phyloP scores from a whole-genome alignment of 2,797 vertebrate species.

The Clarias fuscus region DNA sequence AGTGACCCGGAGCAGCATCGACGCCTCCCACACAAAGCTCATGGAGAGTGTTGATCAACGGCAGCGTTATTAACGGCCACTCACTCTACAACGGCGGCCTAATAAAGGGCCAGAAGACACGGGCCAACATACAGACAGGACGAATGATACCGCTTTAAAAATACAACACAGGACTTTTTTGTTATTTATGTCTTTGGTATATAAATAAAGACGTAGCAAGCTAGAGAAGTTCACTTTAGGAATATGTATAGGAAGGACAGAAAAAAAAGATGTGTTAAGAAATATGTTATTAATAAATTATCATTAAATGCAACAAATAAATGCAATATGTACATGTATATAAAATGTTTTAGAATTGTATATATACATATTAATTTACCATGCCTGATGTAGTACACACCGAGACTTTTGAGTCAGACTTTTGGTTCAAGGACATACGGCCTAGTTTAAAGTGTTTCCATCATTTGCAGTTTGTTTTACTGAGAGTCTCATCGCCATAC shows the following conservation, averaged over 20 bases:
- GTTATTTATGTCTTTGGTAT: neutral
- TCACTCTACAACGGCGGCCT: too few relatives aligned
- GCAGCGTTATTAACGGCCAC: neutral
- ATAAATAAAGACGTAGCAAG: neutral
- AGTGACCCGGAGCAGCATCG: neutral
- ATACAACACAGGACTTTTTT: neutral
- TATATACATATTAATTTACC: neutral
- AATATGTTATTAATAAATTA: neutral
- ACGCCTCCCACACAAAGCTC: conserved; percentile 25
- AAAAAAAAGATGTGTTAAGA: neutral
- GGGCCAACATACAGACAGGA: neutral
- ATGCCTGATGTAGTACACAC: neutral
- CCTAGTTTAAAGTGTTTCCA: too few relatives aligned
- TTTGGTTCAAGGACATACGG: too few relatives aligned
- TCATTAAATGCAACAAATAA: too few relatives aligned
- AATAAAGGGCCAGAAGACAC: neutral
- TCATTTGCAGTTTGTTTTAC: too few relatives aligned
- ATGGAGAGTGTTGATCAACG: conserved; percentile 20
- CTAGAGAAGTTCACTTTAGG: neutral
- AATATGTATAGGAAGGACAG: neutral
- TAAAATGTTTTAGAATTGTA: neutral
- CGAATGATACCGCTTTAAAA: neutral
- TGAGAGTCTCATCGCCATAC: too few relatives aligned
- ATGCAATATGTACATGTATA: neutral
- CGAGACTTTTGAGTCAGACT: too few relatives aligned